Evolutionary conservation across 2,888 invertebrate genomes (phyloP), one percentile per base, ranked within the genome.

Genomic region (Teleiodes luculella): DNA sequence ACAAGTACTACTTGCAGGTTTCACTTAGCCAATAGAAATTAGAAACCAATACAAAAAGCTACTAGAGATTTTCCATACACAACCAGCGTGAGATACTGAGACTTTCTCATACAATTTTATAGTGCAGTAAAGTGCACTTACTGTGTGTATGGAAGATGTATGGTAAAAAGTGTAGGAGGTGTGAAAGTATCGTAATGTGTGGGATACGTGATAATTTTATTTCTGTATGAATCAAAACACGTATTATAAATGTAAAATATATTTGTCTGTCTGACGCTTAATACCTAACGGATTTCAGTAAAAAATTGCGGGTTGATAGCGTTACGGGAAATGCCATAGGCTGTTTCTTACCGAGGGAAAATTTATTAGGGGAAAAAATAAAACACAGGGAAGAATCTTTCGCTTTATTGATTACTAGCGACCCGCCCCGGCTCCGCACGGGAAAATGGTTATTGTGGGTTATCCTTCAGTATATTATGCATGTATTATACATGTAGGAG

Each of bases 21-120:
- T 46, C 45, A 30, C 31, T 46, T n/a, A 46, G 46, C 33, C 37
- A 45, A 52, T 53, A 47, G 53, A 53, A 47, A 53, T 37, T 53
- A 47, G 53, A 53, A 53, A 53, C 37, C 37, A 6, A 2, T 10
- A 46, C 30, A 53, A 53, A 47, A 53, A 53, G 37, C 47, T 20
- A 30, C 11, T 31, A n/a, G n/a, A n/a, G n/a, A n/a, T 52, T 52
- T 52, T 30, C 53, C 35, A 13, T 13, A 13, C 10, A 18, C 33
- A 16, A 10, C 18, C 16, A 48, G 33, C 48, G 48, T 48, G 48
- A 48, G 48, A 48, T 48, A 48, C 30, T 35, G n/a, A 16, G 37
- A 47, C 53, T 53, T 53, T 53, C 53, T 37, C 53, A 47, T 36
- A 53, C 20, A 52, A 18, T n/a, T 51, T 30, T 39, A 16, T 39